phyloP scores from a whole-genome alignment of 1,140 invertebrate species.

The Globodera rostochiensis region DNA sequence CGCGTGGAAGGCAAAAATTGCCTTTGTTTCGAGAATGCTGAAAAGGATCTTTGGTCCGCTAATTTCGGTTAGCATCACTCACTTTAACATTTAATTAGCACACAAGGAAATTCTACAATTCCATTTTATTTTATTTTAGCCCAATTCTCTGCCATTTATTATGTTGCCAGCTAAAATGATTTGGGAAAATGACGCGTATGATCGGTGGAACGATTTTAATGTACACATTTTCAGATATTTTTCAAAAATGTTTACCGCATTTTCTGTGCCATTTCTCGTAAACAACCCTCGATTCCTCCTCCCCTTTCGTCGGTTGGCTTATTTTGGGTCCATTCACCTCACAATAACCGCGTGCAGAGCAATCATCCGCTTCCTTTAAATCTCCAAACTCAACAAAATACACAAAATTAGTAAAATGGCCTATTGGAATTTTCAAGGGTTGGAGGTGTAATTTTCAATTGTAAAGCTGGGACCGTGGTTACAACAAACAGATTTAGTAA shows the following conservation, averaged over 20 bases:
- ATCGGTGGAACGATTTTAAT: constrained; percentile 12
- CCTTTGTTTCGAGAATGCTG: too few relatives aligned
- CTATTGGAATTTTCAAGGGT: constrained; percentile 3
- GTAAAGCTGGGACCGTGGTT: too few relatives aligned
- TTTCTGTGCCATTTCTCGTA: neutral
- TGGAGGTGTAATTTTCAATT: neutral
- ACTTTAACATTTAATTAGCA: too few relatives aligned
- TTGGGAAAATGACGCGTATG: constrained; percentile 8
- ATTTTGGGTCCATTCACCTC: neutral
- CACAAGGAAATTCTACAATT: neutral
- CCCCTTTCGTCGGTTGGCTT: neutral
- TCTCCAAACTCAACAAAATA: neutral
- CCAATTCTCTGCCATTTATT: too few relatives aligned
- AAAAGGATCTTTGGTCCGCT: too few relatives aligned
- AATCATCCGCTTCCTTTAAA: neutral
- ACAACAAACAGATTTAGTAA: too few relatives aligned
- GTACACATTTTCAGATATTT: neutral
- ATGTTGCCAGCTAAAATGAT: neutral
- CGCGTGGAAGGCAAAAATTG: too few relatives aligned
- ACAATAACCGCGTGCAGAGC: neutral
- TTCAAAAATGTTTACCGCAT: neutral
- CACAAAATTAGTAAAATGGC: neutral
- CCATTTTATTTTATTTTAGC: too few relatives aligned
- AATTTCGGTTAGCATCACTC: too few relatives aligned
- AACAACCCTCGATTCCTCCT: neutral